These are phyloP conservation scores for Vipera ursinii DNA, from an alignment of 2,797 vertebrate species.

Conservation along the genomic window DNA sequence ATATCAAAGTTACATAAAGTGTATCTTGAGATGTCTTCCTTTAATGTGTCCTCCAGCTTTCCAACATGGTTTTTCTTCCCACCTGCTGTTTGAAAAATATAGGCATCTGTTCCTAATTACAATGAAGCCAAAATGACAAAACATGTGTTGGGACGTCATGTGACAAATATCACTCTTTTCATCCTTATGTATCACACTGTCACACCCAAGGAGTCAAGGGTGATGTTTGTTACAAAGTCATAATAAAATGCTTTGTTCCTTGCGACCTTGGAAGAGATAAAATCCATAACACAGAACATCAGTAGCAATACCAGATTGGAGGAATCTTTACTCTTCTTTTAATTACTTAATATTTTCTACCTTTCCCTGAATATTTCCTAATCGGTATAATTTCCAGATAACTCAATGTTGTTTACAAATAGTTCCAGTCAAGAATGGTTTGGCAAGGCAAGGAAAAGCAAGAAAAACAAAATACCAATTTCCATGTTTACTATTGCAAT, in stretches of 20 bases:
- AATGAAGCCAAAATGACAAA: background rate
- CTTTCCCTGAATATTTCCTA: background rate
- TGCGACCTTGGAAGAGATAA: background rate
- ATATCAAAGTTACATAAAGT: background rate
- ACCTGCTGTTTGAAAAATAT: background rate
- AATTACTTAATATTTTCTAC: background rate
- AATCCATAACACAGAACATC: background rate
- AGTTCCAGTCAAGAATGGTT: background rate
- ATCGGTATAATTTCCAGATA: background rate
- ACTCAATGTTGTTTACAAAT: background rate
- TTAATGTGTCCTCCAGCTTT: background rate
- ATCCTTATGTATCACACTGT: background rate
- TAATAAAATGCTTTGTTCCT: background rate
- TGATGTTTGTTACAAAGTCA: background rate
- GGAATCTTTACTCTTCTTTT: background rate
- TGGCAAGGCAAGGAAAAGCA: conserved; percentile 13
- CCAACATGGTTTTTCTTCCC: background rate
- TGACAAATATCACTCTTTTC: background rate
- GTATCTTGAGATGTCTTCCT: background rate
- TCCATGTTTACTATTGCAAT: conserved; percentile 24
- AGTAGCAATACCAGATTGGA: background rate
- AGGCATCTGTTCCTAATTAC: background rate
- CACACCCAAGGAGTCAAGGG: background rate
- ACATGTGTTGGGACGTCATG: background rate
- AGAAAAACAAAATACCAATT: conserved; percentile 16